phyloP scores from a whole-genome alignment of 2,113 vertebrate genomes.

The Aythya baeri region DNA sequence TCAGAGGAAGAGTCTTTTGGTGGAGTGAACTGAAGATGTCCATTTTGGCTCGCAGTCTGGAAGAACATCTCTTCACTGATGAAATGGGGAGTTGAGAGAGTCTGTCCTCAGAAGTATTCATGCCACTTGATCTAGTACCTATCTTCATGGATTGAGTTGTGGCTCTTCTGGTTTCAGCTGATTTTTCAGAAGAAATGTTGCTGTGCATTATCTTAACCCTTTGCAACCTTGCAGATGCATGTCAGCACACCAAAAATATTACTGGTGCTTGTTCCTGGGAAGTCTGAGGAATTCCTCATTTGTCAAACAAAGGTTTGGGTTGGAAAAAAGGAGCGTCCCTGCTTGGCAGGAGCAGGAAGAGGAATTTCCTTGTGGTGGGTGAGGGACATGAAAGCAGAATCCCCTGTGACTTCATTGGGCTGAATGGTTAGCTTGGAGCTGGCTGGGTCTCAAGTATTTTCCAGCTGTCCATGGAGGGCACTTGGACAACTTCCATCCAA shows the following conservation, averaged over 20 bases:
- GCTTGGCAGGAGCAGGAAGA: constrained; percentile 4
- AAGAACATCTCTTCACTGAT: background rate
- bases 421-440: constrained; percentile 30
- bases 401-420: constrained; percentile 35
- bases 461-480: constrained; percentile 40
- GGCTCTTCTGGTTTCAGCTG: background rate
- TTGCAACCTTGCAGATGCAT: background rate
- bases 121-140: background rate
- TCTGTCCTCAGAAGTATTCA: background rate
- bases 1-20: background rate
- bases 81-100: background rate
- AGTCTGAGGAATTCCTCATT: background rate
- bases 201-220: background rate
- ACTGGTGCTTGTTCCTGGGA: background rate
- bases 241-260: background rate
- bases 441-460: constrained; percentile 47
- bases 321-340: background rate
- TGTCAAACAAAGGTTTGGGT: background rate
- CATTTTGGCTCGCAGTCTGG: background rate
- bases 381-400: constrained; percentile 41
- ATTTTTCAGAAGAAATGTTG: background rate
- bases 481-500: constrained; percentile 45
- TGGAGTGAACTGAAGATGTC: background rate
- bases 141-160: background rate
- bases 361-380: constrained; percentile 21